These are phyloP conservation scores for Hyles euphorbiae DNA, from an alignment of 1,140 invertebrate genomes.

Conservation along the genomic window DNA sequence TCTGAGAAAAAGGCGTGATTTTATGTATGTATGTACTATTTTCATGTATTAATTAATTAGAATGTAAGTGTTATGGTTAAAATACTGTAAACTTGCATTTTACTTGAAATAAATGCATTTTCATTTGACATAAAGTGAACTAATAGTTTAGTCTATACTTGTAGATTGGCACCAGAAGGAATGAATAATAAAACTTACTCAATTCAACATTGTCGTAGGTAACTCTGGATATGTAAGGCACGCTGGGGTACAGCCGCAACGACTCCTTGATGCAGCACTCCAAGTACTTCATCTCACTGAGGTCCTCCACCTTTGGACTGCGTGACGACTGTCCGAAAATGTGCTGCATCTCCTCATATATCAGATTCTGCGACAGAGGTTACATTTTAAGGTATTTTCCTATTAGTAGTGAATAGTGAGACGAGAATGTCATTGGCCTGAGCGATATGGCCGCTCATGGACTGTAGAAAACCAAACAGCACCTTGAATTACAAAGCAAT, in stretches of 20 bases:
- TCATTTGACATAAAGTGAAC: background rate
- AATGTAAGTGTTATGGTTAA: constrained; percentile 20
- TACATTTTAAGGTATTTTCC: no score
- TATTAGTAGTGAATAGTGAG: no score
- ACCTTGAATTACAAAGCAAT: no score
- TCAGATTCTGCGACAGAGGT: constrained; percentile 25
- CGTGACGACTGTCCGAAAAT: constrained; percentile 67
- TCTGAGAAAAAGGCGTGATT: no score
- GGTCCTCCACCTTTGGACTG: constrained; percentile 77
- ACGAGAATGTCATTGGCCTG: no score
- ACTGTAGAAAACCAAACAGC: no score
- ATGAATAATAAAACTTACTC: constrained; percentile 55
- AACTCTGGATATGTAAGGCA: constrained; percentile 81
- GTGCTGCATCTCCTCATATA: constrained; percentile 29
- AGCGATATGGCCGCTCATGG: no score
- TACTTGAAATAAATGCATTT: background rate
- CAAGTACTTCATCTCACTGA: constrained; percentile 82
- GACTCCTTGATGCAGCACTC: constrained; percentile 84
- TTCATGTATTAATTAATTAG: constrained; percentile 40
- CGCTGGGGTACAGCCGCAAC: constrained; percentile 82
- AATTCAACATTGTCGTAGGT: constrained; percentile 77
- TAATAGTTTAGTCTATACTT: background rate
- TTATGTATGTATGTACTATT: no score
- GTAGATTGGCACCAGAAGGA: background rate
- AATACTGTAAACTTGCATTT: background rate